These are phyloP conservation scores for Atrichornis clamosus DNA, from an alignment of 2,113 vertebrate genomes.

Conservation along the genomic window DNA sequence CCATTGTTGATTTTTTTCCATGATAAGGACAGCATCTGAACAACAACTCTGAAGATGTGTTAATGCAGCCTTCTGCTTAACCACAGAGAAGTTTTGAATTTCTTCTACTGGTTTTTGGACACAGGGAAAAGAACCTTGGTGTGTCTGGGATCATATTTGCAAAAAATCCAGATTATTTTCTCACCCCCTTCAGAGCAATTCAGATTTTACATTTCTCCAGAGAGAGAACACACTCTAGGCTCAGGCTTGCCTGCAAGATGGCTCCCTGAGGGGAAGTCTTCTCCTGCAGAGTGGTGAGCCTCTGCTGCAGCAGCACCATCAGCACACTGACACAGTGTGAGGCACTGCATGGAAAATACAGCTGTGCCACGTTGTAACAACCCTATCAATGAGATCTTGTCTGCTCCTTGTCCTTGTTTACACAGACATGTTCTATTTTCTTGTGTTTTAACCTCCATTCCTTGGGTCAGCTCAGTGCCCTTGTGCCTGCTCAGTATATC, in stretches of 20 bases:
- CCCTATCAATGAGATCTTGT: neutral
- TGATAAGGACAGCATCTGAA: neutral
- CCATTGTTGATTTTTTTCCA: neutral
- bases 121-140: neutral
- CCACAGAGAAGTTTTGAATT: neutral
- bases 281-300: rapidly evolving
- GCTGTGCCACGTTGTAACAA: neutral
- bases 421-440: neutral
- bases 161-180: neutral
- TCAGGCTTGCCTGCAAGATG: neutral
- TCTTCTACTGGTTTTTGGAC: neutral
- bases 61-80: neutral
- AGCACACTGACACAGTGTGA: neutral
- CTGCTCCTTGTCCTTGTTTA: neutral
- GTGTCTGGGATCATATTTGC: neutral
- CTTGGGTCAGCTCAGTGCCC: neutral
- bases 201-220: neutral
- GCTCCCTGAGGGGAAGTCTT: neutral
- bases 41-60: neutral
- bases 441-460: neutral
- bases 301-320: neutral
- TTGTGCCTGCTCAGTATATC: neutral
- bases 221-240: neutral
- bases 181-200: neutral
- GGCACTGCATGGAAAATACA: neutral